phyloP scores from a whole-genome alignment of 2,888 invertebrate species.

The Hypolimnas misippus region DNA sequence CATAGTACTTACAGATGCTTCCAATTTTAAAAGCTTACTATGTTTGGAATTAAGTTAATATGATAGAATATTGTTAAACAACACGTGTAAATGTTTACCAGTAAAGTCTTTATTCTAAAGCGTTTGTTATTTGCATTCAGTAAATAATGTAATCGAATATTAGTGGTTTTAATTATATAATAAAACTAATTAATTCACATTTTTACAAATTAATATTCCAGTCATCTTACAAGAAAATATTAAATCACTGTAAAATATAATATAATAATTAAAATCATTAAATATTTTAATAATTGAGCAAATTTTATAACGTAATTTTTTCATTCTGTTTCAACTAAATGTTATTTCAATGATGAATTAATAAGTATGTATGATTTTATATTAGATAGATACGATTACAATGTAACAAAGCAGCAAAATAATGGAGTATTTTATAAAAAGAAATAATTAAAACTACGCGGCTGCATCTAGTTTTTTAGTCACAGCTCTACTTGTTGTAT shows the following conservation, averaged over 20 bases:
- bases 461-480: constrained; percentile 5
- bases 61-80: too few species aligned
- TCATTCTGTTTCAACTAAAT: not conserved
- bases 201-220: not conserved
- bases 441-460: not conserved
- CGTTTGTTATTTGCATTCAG: too few species aligned
- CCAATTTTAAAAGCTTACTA: too few species aligned
- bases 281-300: constrained; percentile 15
- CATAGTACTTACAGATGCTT: too few species aligned
- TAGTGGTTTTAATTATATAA: not conserved
- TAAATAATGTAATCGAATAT: too few species aligned
- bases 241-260: not conserved
- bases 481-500: constrained; percentile 16
- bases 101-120: too few species aligned
- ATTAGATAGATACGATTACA: not conserved
- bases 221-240: not conserved
- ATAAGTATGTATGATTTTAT: too few species aligned
- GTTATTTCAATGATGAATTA: not conserved
- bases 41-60: too few species aligned
- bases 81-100: too few species aligned
- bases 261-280: not conserved
- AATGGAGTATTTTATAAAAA: not conserved
- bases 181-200: not conserved
- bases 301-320: constrained; percentile 4
- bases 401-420: not conserved